Evolutionary conservation across 2,113 vertebrate species (phyloP), one percentile per base, ranked within the genome.

Genomic region (Thinocorus orbignyianus): DNA sequence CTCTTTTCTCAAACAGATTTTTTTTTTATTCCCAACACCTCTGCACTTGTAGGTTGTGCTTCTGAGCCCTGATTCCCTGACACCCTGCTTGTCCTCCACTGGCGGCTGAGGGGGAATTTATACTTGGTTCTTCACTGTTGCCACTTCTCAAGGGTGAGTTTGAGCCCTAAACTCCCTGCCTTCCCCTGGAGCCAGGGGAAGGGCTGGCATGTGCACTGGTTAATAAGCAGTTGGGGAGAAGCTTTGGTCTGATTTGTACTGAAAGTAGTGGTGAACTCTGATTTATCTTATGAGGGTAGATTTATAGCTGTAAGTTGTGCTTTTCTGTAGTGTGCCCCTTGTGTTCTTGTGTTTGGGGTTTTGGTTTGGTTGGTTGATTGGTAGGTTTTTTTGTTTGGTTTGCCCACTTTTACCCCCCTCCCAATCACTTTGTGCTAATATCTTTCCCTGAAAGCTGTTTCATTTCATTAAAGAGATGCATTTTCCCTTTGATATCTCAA

Each of bases 401-500:
- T 7, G 11, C 10, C n/a, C 58, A 20, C 35, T 17, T 54, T 23
- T 6, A 15, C 24, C 7, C 25, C 25, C 31, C 16, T 15, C 44
- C 31, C 15, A 10, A 5, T 15, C 5, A 6, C 76, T 95, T 70
- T 76, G 28, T 74, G 55, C 18, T 46, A 3, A 51, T 41, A 0
- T 65, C 37, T 86, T 86, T 78, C 70, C 48, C 86, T 65, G 81
- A 89, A 81, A 88, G 74, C 49, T 33, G 10, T 81, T 89, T 90
- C 30, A 35, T 95, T 82, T 84, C 28, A 65, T 42, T 65, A 31
- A 31, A 65, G 62, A 76, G 71, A 74, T 85, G 76, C 77, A 62
- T 96, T 93, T 92, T 87, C 60, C 77, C 49, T 72, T 73, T 90
- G 79, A 57, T 35, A 37, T 93, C 74, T 87, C 54, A 72, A 81